A percentile compares a stretch with the other conserved stretches of the same genome.
Evolutionary conservation across 2,888 invertebrate genomes (phyloP).

Genomic region (Cyaniris semiargus): DNA sequence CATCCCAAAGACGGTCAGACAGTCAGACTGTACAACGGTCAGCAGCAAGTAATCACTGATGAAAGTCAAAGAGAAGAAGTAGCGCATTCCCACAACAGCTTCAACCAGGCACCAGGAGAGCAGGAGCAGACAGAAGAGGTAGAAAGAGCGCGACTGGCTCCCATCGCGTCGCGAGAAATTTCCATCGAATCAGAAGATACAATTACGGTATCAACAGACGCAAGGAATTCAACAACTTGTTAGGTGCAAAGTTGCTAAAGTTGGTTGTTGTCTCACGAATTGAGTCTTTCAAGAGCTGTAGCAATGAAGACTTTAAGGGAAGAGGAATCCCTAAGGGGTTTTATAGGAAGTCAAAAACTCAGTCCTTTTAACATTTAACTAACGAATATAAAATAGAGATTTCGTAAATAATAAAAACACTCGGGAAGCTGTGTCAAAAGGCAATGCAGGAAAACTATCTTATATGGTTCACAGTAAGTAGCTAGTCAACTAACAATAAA

Average conservation of each 20-base stretch:
- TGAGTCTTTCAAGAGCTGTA: background rate
- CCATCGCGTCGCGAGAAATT: slow-evolving; percentile 26
- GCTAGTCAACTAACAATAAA: background rate
- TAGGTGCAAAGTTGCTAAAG: background rate
- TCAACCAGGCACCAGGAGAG: slow-evolving; percentile 29
- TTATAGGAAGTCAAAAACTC: background rate
- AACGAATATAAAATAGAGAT: background rate
- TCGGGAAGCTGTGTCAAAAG: background rate
- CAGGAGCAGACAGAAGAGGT: background rate
- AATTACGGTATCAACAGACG: background rate
- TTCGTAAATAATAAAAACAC: background rate
- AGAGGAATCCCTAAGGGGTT: background rate
- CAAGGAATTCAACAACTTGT: slow-evolving; percentile 9
- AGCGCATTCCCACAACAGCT: slow-evolving; percentile 40
- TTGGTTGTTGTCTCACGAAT: background rate
- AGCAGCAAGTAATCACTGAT: slow-evolving; percentile 39
- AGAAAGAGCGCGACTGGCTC: background rate
- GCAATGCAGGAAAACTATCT: background rate
- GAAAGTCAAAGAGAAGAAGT: slow-evolving; percentile 8
- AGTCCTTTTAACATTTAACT: background rate
- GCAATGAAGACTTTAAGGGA: background rate
- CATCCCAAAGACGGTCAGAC: slow-evolving; percentile 51
- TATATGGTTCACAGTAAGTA: background rate
- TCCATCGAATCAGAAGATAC: slow-evolving; percentile 28
- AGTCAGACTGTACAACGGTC: slow-evolving; percentile 49